A percentile compares a stretch with the other conserved stretches of the same genome.
Conservation (phyloP, 2,888 invertebrate species). For the Chrysodeixis includens region DNA sequence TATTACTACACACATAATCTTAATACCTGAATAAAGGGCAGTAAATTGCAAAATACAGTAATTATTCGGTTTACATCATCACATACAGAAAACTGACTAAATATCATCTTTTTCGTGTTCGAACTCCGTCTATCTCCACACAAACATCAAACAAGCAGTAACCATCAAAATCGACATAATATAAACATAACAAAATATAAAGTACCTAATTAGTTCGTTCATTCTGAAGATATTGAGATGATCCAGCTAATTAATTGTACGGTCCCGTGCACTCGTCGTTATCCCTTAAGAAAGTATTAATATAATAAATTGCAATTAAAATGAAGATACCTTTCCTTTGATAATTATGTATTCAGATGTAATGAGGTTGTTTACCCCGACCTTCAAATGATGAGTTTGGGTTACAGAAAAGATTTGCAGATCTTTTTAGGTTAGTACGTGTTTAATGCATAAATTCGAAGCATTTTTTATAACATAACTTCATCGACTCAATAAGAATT, state of each 20-base stretch:
- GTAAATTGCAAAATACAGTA: no score
- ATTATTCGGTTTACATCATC: no score
- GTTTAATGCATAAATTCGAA: no score
- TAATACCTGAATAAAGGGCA: no score
- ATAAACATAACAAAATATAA: slow-evolving; percentile 48
- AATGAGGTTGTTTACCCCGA: background rate
- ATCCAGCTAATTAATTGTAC: slow-evolving; percentile 64
- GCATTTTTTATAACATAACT: no score
- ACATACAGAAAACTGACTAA: no score
- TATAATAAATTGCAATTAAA: slow-evolving; percentile 45
- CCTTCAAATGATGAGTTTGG: no score
- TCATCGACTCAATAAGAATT: no score
- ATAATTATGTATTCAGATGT: slow-evolving; percentile 9
- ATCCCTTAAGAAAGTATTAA: slow-evolving; percentile 46
- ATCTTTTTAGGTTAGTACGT: no score
- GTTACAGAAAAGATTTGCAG: no score
- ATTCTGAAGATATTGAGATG: slow-evolving; percentile 56
- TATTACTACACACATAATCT: no score
- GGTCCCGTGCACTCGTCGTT: slow-evolving; percentile 46
- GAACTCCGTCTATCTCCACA: background rate
- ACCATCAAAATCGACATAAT: background rate
- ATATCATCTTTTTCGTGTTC: no score
- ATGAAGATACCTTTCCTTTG: slow-evolving; percentile 27
- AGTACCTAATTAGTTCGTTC: slow-evolving; percentile 59
- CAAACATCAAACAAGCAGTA: background rate